Evolutionary conservation across 2,797 vertebrate genomes (phyloP).

Genomic region (Eupleurogrammus muticus): DNA sequence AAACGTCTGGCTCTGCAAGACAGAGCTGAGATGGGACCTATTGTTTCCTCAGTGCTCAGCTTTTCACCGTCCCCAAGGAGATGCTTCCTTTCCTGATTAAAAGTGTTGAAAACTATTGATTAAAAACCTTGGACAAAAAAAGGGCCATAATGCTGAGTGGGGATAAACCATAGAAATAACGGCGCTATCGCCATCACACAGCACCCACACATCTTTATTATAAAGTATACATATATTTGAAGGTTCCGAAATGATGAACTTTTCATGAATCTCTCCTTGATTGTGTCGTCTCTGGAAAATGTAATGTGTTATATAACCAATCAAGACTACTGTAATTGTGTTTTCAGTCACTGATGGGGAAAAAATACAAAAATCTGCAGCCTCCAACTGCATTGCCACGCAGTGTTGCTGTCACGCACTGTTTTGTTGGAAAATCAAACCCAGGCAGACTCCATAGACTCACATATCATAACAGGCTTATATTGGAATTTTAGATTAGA

Average conservation of each 20-base stretch:
- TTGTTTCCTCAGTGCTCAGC: slow-evolving; percentile 52
- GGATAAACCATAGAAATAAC: slow-evolving; percentile 27
- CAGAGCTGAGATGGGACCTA: slow-evolving; percentile 31
- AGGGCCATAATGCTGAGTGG: slow-evolving; percentile 33
- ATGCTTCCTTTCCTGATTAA: slow-evolving; percentile 49
- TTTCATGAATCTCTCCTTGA: slow-evolving; percentile 6
- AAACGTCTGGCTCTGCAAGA: slow-evolving; percentile 64
- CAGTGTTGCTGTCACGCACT: background rate
- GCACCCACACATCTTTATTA: slow-evolving; percentile 15
- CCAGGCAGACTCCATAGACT: background rate
- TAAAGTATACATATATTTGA: background rate
- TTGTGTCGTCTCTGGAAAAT: slow-evolving; percentile 1
- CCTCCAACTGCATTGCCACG: background rate
- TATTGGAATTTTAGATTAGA: background rate
- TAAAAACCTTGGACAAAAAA: slow-evolving; percentile 39
- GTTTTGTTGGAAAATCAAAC: slow-evolving; percentile 15
- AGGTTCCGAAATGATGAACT: slow-evolving; percentile 12
- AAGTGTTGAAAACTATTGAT: slow-evolving; percentile 63
- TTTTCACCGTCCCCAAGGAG: slow-evolving; percentile 45
- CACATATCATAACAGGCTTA: background rate
- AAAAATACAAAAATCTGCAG: slow-evolving; percentile 33
- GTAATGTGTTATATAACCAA: slow-evolving; percentile 22
- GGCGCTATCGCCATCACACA: slow-evolving; percentile 23
- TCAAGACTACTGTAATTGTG: slow-evolving; percentile 49
- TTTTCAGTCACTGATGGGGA: slow-evolving; percentile 33